Evolutionary conservation across 2,888 invertebrate species (phyloP), one percentile per base, ranked within the genome.

Genomic region (Frankliniella intonsa): DNA sequence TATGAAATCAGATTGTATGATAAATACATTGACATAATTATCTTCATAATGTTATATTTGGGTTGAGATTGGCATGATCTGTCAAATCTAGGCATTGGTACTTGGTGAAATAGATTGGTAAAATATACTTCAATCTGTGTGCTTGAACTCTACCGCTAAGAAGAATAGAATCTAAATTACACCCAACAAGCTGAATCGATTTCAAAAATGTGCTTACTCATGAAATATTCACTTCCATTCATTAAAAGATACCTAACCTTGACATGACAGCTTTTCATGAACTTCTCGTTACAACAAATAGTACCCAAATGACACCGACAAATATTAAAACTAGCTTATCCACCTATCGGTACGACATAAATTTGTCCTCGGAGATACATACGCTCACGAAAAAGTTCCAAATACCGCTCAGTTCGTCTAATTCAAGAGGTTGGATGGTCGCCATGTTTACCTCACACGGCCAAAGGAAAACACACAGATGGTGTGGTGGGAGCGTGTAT

Each of bases 371-470:
- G 19, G 1, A 55, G 14, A 76, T 76, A 76, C 69, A 11, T 76
- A 76, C 69, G 69, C 69, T 76, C 25, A 25, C 69, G 22, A 76
- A 76, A 76, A 76, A 76, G 69, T 76, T 76, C 69, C 69, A 76
- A 25, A 76, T 76, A 12, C 69, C 69, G 69, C 69, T 76, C 22
- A 76, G 25, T 25, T 76, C 69, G 25, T 76, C 69, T 25, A 76
- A 25, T 12, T 25, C 69, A 12, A 76, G 25, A 76, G 69, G 69
- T 25, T 76, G 69, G 9, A 76, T 76, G 12, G 69, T 76, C 69
- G 69, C 69, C 69, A 76, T 76, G 69, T 76, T 76, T 76, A 76
- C 69, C 69, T 69, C 69, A 9, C 69, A 55, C 17, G 55, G 1
- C 69, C 69, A 11, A 76, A 25, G 12, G 12, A 76, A 76, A n/a